A percentile compares a stretch with the other conserved stretches of the same genome.
Evolutionary conservation across 2,888 invertebrate species (phyloP).

Genomic region (Pherbina coryleti): DNA sequence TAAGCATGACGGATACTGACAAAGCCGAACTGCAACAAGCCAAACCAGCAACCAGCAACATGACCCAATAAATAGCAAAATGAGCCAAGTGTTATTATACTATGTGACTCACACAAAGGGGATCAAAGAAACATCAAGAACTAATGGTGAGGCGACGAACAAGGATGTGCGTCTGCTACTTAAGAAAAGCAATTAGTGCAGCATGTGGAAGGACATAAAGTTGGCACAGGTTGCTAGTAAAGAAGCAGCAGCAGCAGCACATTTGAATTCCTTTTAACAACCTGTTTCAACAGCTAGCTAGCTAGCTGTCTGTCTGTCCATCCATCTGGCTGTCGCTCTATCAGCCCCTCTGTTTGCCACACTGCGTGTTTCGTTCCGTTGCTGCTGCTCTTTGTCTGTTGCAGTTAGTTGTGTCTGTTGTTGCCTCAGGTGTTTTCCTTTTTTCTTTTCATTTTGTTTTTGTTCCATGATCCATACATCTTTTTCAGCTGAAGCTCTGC

Average conservation of each 20-base stretch:
- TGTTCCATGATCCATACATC: no score
- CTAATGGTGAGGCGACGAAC: neutral
- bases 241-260: neutral
- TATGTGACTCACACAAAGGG: neutral
- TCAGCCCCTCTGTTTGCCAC: neutral
- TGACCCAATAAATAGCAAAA: neutral
- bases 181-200: conserved; percentile 8
- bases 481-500: no score
- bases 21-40: neutral
- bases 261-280: neutral
- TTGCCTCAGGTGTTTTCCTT: neutral
- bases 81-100: neutral
- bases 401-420: neutral
- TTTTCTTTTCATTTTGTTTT: no score
- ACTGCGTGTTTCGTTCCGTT: neutral
- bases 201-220: neutral
- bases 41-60: neutral
- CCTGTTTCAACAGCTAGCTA: neutral
- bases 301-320: conserved; percentile 11
- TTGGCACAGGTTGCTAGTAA: neutral
- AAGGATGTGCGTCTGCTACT: neutral
- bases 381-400: neutral
- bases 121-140: neutral
- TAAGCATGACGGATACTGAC: no score
- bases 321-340: neutral